Base-by-base conservation (phyloP, 1,140 invertebrate species). In the Drosophila melanica region DNA sequence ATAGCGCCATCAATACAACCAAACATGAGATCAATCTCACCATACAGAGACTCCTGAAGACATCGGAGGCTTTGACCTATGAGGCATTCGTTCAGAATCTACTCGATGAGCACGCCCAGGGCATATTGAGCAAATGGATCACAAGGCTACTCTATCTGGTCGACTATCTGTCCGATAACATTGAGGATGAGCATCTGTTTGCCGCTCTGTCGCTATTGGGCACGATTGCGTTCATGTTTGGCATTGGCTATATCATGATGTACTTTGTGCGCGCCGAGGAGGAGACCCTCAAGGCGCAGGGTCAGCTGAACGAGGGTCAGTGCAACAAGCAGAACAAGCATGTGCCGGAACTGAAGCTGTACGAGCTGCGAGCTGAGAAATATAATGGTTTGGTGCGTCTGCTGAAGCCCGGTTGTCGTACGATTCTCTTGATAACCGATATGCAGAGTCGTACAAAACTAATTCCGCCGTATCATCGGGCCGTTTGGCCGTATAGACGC, bases 401-500 rank as follows among this genome's bases (percentile, higher is more conserved):
- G 50, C 93, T 99, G 41, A 99, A 99, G 91, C 98, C 98, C 0
- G 98, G 98, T 0, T 99, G 98, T 90, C 93, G 98, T 14, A 99
- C 98, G 0, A 95, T 99, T 66, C 94, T 99, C 35, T 91, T 99
- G 9, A 93, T 99, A 33, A 95, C 99, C 2, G 98, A 99, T 93
- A 93, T 95, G 90, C 96, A 98, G 90, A 96, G 95, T 65, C 96
- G 97, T 65, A 93, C 96, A 62, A 96, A 96, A 92, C 93, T 99
- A 48, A 93, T 99, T 60, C 95, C 97, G 57, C 95, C 96, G 75
- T 99, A 99, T 94, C 97, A 98, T 92, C 96, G 96, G 93, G 95
- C 96, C 79, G 96, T 99, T 51, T 98, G 97, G 96, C 98, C 98
- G 12, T 98, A 99, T 91, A 95, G 98, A 91, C 97, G 97, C 96